These are phyloP conservation scores for Drosophila siamana DNA, from an alignment of 2,888 invertebrate species.

Conservation along the genomic window DNA sequence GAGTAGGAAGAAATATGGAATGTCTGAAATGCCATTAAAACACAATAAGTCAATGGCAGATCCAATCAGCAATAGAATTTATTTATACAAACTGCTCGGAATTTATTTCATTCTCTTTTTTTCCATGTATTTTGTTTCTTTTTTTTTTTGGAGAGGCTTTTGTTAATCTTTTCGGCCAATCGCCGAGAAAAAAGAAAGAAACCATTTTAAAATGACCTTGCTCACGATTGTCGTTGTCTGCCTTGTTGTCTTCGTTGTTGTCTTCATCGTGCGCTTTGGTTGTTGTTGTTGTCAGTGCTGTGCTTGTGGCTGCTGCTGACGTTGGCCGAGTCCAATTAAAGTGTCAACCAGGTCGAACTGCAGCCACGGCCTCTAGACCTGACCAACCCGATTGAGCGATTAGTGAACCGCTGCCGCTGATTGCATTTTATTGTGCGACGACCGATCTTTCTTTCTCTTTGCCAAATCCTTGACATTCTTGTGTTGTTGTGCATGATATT, in stretches of 20 bases:
- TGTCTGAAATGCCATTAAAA: constrained; percentile 64
- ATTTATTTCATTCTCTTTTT: constrained; percentile 21
- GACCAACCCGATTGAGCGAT: constrained; percentile 51
- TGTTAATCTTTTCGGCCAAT: constrained; percentile 26
- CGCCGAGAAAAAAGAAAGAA: constrained; percentile 49
- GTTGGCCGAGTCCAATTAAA: constrained; percentile 61
- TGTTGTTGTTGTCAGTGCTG: constrained; percentile 6
- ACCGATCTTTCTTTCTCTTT: constrained; percentile 42
- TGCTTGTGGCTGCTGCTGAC: constrained; percentile 13
- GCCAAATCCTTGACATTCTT: constrained; percentile 72
- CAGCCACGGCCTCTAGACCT: constrained; percentile 35
- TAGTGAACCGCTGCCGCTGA: constrained; percentile 48
- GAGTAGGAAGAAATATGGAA: constrained; percentile 43
- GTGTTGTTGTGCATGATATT: constrained; percentile 42
- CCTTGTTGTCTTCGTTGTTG: constrained; percentile 8
- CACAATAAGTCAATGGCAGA: constrained; percentile 72
- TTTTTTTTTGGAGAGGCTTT: constrained; percentile 5
- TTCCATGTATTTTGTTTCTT: background rate
- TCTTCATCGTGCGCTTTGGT: constrained; percentile 1
- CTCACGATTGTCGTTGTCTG: constrained; percentile 39
- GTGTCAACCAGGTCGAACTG: constrained; percentile 62
- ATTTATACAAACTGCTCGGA: constrained; percentile 60
- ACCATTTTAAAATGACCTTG: constrained; percentile 57
- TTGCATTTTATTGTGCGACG: constrained; percentile 61
- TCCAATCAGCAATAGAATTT: constrained; percentile 72